Percentiles rank a stretch among this genome's conserved stretches.
Conservation (phyloP, 2,888 invertebrate species). For the Suillia variegata region DNA sequence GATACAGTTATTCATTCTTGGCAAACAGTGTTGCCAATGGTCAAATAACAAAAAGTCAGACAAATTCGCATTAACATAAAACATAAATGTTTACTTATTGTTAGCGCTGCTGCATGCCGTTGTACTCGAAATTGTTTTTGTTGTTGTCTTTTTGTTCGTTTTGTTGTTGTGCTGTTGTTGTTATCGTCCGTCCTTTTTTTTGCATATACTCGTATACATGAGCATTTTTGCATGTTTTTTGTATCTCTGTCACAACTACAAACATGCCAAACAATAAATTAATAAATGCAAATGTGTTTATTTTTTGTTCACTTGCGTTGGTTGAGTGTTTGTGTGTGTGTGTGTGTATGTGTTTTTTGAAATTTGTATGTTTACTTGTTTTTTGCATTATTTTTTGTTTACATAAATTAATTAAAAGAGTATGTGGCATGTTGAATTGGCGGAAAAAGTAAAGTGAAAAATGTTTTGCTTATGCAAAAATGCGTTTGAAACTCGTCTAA, state of each 20-base stretch:
- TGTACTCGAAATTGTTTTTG: constrained; percentile 23
- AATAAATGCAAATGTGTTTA: constrained; percentile 55
- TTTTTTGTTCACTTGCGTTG: constrained; percentile 12
- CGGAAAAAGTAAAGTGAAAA: neutral
- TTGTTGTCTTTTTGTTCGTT: constrained; percentile 26
- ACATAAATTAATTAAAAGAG: neutral
- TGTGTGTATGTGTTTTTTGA: neutral
- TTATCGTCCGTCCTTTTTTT: neutral
- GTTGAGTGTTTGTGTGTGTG: constrained; percentile 1
- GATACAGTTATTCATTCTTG: constrained; percentile 32
- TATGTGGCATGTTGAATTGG: neutral
- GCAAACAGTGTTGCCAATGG: constrained; percentile 36
- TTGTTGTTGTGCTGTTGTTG: constrained; percentile 27
- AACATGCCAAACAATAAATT: constrained; percentile 46
- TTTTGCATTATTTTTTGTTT: neutral
- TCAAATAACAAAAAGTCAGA: constrained; percentile 57
- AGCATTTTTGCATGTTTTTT: constrained; percentile 3
- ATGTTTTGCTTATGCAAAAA: neutral
- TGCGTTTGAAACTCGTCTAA: neutral
- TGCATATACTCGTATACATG: neutral
- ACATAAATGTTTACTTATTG: constrained; percentile 53
- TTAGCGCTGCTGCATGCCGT: constrained; percentile 26
- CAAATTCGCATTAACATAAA: constrained; percentile 57
- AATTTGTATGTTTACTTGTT: constrained; percentile 34
- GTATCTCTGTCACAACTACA: constrained; percentile 9